A percentile compares a stretch with the other conserved stretches of the same genome.
These are phyloP conservation scores for Gymnothorax javanicus DNA, from an alignment of 2,797 vertebrate genomes.

Conservation along the genomic window DNA sequence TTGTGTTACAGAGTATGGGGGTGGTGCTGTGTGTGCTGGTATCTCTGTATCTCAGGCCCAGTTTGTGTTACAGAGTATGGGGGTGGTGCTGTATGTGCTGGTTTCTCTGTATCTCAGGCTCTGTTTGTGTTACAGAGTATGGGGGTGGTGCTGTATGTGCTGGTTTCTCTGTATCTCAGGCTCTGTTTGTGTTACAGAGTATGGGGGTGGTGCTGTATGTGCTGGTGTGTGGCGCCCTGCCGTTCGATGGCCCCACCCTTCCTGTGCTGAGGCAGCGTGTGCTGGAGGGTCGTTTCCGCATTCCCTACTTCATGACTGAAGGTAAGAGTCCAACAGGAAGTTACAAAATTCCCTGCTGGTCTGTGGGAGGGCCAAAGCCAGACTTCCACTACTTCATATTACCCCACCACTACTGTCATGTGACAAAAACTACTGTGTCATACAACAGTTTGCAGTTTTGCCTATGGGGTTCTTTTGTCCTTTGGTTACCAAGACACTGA, in stretches of 20 bases:
- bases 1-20: too few species aligned
- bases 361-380: neutral
- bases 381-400: too few species aligned
- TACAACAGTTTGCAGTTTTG: too few species aligned
- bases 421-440: too few species aligned
- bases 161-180: neutral
- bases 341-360: neutral
- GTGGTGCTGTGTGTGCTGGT: too few species aligned
- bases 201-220: conserved; percentile 86
- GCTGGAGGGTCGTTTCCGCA: conserved; percentile 82
- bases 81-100: too few species aligned
- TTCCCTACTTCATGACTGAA: conserved; percentile 88
- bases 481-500: too few species aligned
- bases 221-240: conserved; percentile 81
- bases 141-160: too few species aligned
- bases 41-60: neutral
- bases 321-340: conserved; percentile 62
- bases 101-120: neutral
- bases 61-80: neutral
- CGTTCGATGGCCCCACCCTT: conserved; percentile 82
- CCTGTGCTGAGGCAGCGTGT: conserved; percentile 81
- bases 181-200: conserved; percentile 66
- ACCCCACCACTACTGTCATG: too few species aligned
- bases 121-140: neutral
- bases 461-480: too few species aligned